Evolutionary conservation across 2,113 vertebrate genomes (phyloP).

Genomic region (Rattus norvegicus): DNA sequence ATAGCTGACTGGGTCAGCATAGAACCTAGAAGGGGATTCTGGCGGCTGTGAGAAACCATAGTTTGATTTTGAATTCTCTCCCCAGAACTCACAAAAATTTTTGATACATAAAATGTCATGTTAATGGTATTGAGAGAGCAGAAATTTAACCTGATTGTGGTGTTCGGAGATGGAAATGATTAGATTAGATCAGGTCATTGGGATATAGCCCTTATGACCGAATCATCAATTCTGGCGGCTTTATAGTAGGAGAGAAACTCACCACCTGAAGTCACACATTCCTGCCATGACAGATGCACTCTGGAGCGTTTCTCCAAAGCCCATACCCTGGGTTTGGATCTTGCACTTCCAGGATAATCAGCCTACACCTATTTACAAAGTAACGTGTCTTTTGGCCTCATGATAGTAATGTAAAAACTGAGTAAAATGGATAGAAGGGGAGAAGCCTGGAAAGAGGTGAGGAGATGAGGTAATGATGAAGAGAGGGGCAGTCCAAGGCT

Average conservation of each 20-base stretch:
- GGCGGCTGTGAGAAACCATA: not conserved
- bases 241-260: not conserved
- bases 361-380: not conserved
- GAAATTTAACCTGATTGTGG: not conserved
- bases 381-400: not conserved
- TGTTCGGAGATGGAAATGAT: not conserved
- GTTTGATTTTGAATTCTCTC: not conserved
- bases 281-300: not conserved
- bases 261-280: not conserved
- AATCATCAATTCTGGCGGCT: not conserved
- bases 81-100: not conserved
- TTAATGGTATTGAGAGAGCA: not conserved
- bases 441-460: not conserved
- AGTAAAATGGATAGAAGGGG: not conserved
- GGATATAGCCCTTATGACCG: too few species aligned
- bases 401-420: not conserved
- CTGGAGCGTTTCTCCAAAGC: not conserved
- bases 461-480: not conserved
- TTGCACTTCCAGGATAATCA: not conserved
- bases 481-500: not conserved
- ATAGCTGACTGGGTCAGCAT: not conserved
- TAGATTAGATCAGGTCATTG: not conserved
- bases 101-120: not conserved
- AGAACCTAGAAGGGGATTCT: not conserved
- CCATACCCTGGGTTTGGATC: too few species aligned